Base-by-base conservation (phyloP, 2,113 vertebrate species). In the Lipotes vexillifer region DNA sequence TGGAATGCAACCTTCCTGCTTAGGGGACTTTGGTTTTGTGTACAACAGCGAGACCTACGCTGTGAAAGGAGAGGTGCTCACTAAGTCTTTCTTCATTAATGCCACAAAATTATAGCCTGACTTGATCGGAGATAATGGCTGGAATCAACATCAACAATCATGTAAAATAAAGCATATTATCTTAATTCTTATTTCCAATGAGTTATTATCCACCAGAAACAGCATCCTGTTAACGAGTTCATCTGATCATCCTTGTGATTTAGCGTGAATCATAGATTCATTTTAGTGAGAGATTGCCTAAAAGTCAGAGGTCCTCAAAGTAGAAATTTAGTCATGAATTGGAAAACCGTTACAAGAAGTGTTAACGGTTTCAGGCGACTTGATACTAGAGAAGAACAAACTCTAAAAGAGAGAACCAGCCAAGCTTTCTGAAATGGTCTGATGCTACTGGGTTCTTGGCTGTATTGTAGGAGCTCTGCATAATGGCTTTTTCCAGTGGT, bases 161-260 rank as follows among this genome's bases (percentile, higher is more conserved):
- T 52, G 59, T 93, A 93, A 90, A 93, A 49, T 20, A 94, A 95
- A 88, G 75, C 77, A 82, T 88, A 68, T 61, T 93, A 97, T 96
- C 59, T 86, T 98, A 92, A 89, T 94, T 91, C 96, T 97, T 96
- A 41, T 61, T 94, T 97, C 69, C 80, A 94, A 75, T 68, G 93
- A 41, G 93, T 78, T 90, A 52, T 97, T 97, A 93, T 69, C 82
- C 59, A 59, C 63, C n/a, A 88, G 77, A 49, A 63, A 49, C 17
- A 91, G 44, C 31, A 83, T 93, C 81, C 85, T 84, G 63, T 96
- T 94, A 97, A 95, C 90, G 91, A 78, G 69, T 59, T 96, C 44
- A 71, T 69, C 49, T 87, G 90, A 92, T 97, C 95, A 36, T 94
- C 88, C 86, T 14, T 36, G n/a, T 72, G 78, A 55, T 41, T 93